These are phyloP conservation scores for Oscheius sp. DNA, from an alignment of 2,888 invertebrate genomes.

Conservation along the genomic window DNA sequence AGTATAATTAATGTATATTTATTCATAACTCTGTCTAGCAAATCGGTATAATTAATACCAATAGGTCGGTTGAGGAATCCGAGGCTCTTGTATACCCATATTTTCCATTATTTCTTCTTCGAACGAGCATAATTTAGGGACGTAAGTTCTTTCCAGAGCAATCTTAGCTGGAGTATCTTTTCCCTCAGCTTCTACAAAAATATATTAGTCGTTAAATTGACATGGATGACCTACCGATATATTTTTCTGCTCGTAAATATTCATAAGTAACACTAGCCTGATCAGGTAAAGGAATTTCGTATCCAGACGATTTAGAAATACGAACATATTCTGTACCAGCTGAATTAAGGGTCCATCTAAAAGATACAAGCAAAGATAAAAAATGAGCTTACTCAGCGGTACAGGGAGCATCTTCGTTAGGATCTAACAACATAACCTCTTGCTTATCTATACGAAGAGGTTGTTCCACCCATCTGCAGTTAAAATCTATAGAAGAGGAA, in stretches of 20 bases:
- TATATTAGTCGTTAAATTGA: not conserved
- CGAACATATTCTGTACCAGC: constrained; percentile 61
- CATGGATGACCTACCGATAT: constrained; percentile 57
- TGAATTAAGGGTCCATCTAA: constrained; percentile 64
- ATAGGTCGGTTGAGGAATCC: constrained; percentile 48
- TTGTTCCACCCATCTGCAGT: constrained; percentile 58
- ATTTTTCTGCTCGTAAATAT: constrained; percentile 63
- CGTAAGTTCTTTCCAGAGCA: constrained; percentile 66
- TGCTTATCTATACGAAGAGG: constrained; percentile 63
- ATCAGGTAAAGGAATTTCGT: constrained; percentile 68
- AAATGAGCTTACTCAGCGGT: constrained; percentile 45
- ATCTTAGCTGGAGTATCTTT: constrained; percentile 62
- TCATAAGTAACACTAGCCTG: constrained; percentile 69
- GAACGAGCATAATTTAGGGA: constrained; percentile 66
- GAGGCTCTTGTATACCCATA: constrained; percentile 56
- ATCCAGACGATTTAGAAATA: constrained; percentile 64
- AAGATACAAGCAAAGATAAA: constrained; percentile 3
- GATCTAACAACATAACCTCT: constrained; percentile 70
- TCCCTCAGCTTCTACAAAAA: constrained; percentile 60
- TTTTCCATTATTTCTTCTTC: constrained; percentile 68
- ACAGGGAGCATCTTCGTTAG: constrained; percentile 66
- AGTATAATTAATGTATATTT: not conserved
- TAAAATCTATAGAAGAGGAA: constrained; percentile 8
- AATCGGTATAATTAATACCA: constrained; percentile 50
- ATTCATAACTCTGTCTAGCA: not conserved